Base-by-base conservation (phyloP, 2,888 invertebrate species). In the Apamea monoglypha region DNA sequence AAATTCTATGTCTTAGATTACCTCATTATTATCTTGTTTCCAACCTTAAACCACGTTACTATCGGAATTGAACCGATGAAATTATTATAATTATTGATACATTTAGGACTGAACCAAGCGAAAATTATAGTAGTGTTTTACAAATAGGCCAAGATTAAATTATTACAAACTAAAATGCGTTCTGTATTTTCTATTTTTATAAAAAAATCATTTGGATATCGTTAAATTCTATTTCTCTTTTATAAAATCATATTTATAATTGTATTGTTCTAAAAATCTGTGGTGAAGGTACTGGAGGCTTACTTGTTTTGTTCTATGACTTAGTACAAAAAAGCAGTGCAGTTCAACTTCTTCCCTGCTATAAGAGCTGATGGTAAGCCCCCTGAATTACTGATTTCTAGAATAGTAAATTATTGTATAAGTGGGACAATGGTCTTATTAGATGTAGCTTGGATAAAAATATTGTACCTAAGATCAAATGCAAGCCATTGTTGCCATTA, bases 171-270 rank as follows among this genome's bases (percentile, higher is more conserved):
- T 64, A 74, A 63, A 73, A 71, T 86, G 78, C 77, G 68, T 87
- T 87, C 80, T 70, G 76, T 88, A 80, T 78, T 86, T 86, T 88
- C 85, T 81, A 85, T 85, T 85, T 87, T 86, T 86, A 82, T 86
- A 86, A 76, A 74, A 76, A 76, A 79, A 56, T 81, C 14, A 71
- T 87, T 83, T 87, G 83, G 66, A 78, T 67, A 47, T 86, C 25
- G 59, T 86, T 75, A 88, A 85, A 85, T 76, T 78, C 59, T 82
- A 82, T 80, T 86, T 74, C 79, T 76, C 75, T 86, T 88, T 81
- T 84, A 76, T 50, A 78, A 78, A 80, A 86, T 76, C 82, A 76
- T 78, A 68, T 76, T 63, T 80, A 68, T 67, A 56, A 78, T 56
- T 76, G 67, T 68, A 78, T 83, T 81, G 79, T 76, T 83, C 73